Conservation (phyloP, 1,140 invertebrate species). For the Telenomus remus region DNA sequence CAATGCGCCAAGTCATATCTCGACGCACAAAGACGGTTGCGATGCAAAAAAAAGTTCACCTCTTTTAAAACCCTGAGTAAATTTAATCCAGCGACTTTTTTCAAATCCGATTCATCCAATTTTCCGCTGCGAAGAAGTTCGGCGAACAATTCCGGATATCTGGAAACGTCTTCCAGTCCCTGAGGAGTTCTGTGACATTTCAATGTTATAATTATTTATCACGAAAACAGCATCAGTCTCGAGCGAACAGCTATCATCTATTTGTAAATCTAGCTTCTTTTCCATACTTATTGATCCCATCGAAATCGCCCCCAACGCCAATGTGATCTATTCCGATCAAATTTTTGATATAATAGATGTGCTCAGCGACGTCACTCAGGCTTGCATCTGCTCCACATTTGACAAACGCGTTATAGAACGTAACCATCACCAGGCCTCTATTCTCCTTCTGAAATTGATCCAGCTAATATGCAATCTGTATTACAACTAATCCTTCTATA, state of each 20-base stretch:
- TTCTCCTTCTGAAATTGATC: conserved; percentile 72
- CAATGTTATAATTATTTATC: not conserved
- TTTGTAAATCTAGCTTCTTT: no score
- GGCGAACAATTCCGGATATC: conserved; percentile 90
- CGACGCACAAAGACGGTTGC: no score
- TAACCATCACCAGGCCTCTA: conserved; percentile 91
- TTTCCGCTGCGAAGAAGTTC: conserved; percentile 86
- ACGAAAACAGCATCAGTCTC: no score
- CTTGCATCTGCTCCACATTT: conserved; percentile 85
- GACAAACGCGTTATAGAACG: conserved; percentile 90
- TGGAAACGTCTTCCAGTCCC: conserved; percentile 93
- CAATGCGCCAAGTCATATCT: no score
- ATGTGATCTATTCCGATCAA: conserved; percentile 79
- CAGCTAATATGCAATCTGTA: no score
- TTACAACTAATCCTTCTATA: no score
- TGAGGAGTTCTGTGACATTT: conserved; percentile 80
- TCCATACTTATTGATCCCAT: conserved; percentile 78
- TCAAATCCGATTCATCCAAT: conserved; percentile 88
- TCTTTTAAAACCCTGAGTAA: conserved; percentile 83
- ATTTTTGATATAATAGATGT: conserved; percentile 78
- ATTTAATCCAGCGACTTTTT: conserved; percentile 92
- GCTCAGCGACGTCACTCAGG: conserved; percentile 83
- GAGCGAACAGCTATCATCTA: no score
- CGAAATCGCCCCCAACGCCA: conserved; percentile 78
- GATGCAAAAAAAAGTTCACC: conserved; percentile 46